Evolutionary conservation across 2,888 invertebrate species (phyloP), one percentile per base, ranked within the genome.

Genomic region (Empis livida): DNA sequence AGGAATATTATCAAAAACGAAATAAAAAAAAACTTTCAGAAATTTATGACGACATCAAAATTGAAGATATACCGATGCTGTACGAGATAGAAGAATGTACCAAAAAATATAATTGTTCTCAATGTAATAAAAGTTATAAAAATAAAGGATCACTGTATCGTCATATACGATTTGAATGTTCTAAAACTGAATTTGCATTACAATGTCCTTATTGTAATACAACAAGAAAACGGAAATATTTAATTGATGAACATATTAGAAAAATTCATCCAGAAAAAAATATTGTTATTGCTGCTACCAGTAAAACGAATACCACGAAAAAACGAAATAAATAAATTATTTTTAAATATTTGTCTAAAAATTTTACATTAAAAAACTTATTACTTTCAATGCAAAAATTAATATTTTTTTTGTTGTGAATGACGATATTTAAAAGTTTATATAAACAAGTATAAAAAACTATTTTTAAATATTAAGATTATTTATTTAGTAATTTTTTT

Each of bases 1-100:
- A 5, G 32, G 32, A 14, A 35, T 35, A 5, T 35, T 35, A n/a
- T 13, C 32, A 35, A 27, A 49, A 51, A 42, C 43, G 47, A 44
- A 37, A 48, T 39, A 50, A 40, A 40, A 16, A 45, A 37, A 45
- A 37, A 47, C 40, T 38, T 30, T 30, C 35, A 38, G 41, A 46
- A 50, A 42, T 53, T 32, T 32, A 15, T 17, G 48, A 47, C 43
- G 49, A 51, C 52, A 51, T 42, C 39, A 17, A 11, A 13, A 27
- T 27, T 8, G 23, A 9, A 5, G 23, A 27, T 2, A 9, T 8
- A 2, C 23, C 5, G 23, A 9, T 8, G 23, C 23, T 27, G 23
- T 8, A 20, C 20, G 20, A 5, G 20, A 6, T 6, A 6, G 4
- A 32, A 32, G 32, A 13, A 3, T 13, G 9, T 32, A 32, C 9